Base-by-base conservation (phyloP, 2,888 invertebrate species). In the Nomada fabriciana region DNA sequence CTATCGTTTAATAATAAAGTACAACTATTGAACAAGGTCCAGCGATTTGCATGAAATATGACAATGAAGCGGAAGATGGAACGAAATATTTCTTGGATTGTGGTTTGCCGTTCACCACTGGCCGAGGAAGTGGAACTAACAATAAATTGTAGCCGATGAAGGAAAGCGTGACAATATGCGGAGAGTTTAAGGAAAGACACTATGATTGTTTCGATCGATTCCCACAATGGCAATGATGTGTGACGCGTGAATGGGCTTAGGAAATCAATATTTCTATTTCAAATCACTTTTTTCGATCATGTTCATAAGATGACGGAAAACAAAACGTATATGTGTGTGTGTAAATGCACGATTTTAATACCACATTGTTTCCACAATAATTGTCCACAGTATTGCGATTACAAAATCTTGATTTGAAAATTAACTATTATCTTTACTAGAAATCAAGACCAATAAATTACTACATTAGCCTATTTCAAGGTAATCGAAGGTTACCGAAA, bases 91-190 rank as follows among this genome's bases (percentile, higher is more conserved):
- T 69, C 72, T 73, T 69, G 42, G 43, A 73, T 50, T 79, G 81
- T 69, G 73, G 80, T 81, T 74, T 55, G 64, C 73, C 64, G 73
- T 73, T 81, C 81, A 69, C 80, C 80, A 64, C 36, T 65, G 25
- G 2, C 43, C 9, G 63, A 59, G 13, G 52, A 53, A 69, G 52
- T 18, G 36, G 36, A 55, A 47, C 59, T 55, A 53, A 76, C 43
- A 53, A 68, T 42, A 23, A 81, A 42, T 42, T 68, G 52, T 43
- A 81, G 50, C 50, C 71, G 71, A 69, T 36, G 75, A 70, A 80
- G 70, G 73, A 80, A 80, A 80, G 75, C 82, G 82, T 82, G 82
- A 80, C 80, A 80, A 82, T 75, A 75, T 71, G 70, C 82, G 43
- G 57, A 52, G 55, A 50, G 20, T 29, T 55, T 18, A 18, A 68